Evolutionary conservation across 2,888 invertebrate species (phyloP).

Genomic region (Trichopoda pennipes): DNA sequence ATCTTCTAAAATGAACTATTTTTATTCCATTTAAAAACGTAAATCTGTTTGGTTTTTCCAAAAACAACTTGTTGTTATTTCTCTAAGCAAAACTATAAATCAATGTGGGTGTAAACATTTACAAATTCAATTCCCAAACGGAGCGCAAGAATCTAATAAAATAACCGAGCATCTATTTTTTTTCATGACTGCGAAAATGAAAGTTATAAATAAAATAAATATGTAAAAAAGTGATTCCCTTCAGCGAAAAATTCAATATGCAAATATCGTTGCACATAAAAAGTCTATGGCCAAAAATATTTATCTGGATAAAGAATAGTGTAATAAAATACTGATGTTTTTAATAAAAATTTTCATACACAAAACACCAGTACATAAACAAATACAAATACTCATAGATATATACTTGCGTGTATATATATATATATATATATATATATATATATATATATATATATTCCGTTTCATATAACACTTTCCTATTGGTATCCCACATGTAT

Average conservation of each 20-base stretch:
- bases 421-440: too few relatives aligned
- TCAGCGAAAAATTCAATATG: constrained; percentile 31
- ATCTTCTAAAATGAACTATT: not conserved
- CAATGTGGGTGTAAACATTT: not conserved
- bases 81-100: constrained; percentile 9
- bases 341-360: not conserved
- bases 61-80: constrained; percentile 23
- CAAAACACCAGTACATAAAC: not conserved
- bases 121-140: too few relatives aligned
- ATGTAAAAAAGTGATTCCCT: constrained; percentile 14
- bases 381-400: not conserved
- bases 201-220: constrained; percentile 16
- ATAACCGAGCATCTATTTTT: not conserved
- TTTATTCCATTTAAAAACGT: not conserved
- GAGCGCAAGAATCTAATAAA: constrained; percentile 8
- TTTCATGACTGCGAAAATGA: not conserved
- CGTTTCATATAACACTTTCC: too few relatives aligned
- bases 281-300: constrained; percentile 5
- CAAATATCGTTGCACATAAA: constrained; percentile 4
- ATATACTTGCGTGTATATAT: not conserved
- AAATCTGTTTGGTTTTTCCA: not conserved
- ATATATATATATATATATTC: too few relatives aligned
- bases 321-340: constrained; percentile 11
- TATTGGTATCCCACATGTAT: too few relatives aligned
- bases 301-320: not conserved